Evolutionary conservation across 2,888 invertebrate genomes (phyloP).

Genomic region (Agrilus cyanescens): DNA sequence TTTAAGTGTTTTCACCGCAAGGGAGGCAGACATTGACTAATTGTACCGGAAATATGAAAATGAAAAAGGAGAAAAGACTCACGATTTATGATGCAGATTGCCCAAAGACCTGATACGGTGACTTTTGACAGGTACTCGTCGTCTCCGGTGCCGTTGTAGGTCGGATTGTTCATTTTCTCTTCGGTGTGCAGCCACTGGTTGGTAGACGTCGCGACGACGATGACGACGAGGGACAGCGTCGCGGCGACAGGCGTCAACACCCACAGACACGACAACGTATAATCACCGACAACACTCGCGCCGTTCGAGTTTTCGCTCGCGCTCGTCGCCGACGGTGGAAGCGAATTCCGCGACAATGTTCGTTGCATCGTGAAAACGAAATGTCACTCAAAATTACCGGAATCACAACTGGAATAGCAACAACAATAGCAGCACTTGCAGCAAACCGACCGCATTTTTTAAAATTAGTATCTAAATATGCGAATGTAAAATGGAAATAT

Average conservation of each 20-base stretch:
- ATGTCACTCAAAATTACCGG: background rate
- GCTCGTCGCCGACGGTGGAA: constrained; percentile 16
- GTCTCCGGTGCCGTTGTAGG: constrained; percentile 65
- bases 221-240: constrained; percentile 57
- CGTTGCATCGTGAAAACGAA: constrained; percentile 23
- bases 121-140: constrained; percentile 58
- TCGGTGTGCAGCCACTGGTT: constrained; percentile 81
- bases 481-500: too few relatives aligned
- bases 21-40: constrained; percentile 1
- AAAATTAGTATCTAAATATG: too few relatives aligned
- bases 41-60: background rate
- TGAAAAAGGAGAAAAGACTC: constrained; percentile 36
- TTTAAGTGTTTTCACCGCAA: too few relatives aligned
- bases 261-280: constrained; percentile 51
- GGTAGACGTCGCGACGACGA: constrained; percentile 61
- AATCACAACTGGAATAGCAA: background rate
- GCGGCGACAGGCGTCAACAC: constrained; percentile 53
- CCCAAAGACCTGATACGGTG: constrained; percentile 73
- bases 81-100: constrained; percentile 69
- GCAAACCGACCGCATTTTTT: too few relatives aligned
- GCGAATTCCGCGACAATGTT: constrained; percentile 22
- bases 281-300: constrained; percentile 38
- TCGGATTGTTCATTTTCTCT: constrained; percentile 69
- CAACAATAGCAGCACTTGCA: too few relatives aligned
- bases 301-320: constrained; percentile 22